Base-by-base conservation (phyloP, 2,888 invertebrate genomes). In the Tinea trinotella region DNA sequence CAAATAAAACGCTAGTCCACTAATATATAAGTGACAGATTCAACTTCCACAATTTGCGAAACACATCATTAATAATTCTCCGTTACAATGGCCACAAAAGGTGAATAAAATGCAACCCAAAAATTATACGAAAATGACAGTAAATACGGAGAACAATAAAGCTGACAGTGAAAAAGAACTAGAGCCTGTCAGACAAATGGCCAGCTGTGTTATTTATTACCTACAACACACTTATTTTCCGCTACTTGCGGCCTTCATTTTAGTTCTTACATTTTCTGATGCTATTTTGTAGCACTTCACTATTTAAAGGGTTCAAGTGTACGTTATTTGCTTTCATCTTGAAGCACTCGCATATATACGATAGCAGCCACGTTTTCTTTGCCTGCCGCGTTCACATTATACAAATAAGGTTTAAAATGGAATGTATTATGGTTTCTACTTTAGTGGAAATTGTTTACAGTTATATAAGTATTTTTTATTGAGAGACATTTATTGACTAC, bases 101-200 rank as follows among this genome's bases (percentile, higher is more conserved):
- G 40, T 18, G 44, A 30, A 54, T 44, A 13, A 36, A 46, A 36
- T 53, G 36, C 53, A 53, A 12, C 54, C 24, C 18, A 30, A 46
- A 54, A 46, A 46, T 19, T 46, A 19, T 19, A 46, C 46, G 46
- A 46, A 46, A 46, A 46, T 22, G 54, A 48, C 46, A 44, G 46
- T 54, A 44, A 54, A 46, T 44, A 22, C 17, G 18, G 22, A 22
- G 20, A 44, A 36, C 35, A 54, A 54, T 54, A 36, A 54, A 40
- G 13, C 58, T 46, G 64, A 64, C 64, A 63, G 62, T 63, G 61
- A 67, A 61, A 65, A 66, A 65, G 64, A 64, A 62, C 62, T 61
- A 61, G 61, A 59, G 56, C 59, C 58, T 57, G 58, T 55, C 59
- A 54, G 61, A 67, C 62, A 64, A 66, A 66, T 65, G 62, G 61